A percentile compares a stretch with the other conserved stretches of the same genome.
Evolutionary conservation across 1,140 invertebrate genomes (phyloP).

Genomic region (Diploscapter pachys): DNA sequence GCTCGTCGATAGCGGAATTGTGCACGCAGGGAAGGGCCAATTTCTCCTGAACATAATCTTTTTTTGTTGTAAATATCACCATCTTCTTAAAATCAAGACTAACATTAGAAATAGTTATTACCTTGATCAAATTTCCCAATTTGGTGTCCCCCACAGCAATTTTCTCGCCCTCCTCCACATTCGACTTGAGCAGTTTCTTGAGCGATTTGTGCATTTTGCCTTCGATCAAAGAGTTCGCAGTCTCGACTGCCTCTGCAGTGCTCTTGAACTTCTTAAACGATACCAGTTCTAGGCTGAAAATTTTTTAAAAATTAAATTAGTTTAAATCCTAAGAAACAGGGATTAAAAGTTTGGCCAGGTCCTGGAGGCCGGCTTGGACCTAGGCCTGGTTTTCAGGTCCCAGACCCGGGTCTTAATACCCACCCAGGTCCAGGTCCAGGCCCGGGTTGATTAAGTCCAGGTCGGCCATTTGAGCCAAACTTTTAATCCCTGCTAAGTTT

Average conservation of each 20-base stretch:
- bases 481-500: no score
- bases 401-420: no score
- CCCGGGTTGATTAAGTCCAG: no score
- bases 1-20: conserved; percentile 80
- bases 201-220: conserved; percentile 88
- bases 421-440: no score
- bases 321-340: no score
- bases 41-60: conserved; percentile 70
- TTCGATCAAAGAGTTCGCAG: conserved; percentile 85
- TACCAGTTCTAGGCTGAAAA: conserved; percentile 54
- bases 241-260: conserved; percentile 60
- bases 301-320: conserved; percentile 64
- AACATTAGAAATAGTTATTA: conserved; percentile 32
- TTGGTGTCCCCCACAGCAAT: conserved; percentile 92
- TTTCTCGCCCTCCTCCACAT: conserved; percentile 78
- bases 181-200: conserved; percentile 84
- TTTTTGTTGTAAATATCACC: no score
- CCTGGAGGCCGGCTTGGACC: no score
- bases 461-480: no score
- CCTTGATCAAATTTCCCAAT: conserved; percentile 84
- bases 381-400: no score
- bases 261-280: conserved; percentile 57
- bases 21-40: conserved; percentile 82
- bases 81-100: neutral
- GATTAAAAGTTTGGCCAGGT: no score